A percentile compares a stretch with the other conserved stretches of the same genome.
Conservation (phyloP, 2,888 invertebrate species). For the Pediacus dermestoides region DNA sequence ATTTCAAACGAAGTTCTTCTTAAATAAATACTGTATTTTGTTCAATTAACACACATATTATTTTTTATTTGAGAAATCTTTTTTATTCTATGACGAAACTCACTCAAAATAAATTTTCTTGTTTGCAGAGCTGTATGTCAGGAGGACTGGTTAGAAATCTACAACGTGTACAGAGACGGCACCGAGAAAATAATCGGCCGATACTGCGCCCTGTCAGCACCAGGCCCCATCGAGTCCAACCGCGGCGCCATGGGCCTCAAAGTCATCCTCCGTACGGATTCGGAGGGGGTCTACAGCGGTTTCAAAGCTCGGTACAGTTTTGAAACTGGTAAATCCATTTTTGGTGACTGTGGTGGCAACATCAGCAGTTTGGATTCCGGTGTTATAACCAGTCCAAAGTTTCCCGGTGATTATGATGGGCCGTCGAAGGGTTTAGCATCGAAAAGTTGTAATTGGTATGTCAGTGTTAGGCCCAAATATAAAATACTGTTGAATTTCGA, state of each 20-base stretch:
- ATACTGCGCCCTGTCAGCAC: slow-evolving; percentile 87
- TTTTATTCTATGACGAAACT: no score
- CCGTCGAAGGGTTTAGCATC: slow-evolving; percentile 76
- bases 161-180: slow-evolving; percentile 81
- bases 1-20: background rate
- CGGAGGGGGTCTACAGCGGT: slow-evolving; percentile 84
- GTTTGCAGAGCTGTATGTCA: slow-evolving; percentile 68
- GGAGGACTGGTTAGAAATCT: slow-evolving; percentile 93
- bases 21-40: background rate
- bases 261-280: slow-evolving; percentile 84
- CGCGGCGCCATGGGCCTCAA: slow-evolving; percentile 84
- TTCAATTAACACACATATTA: background rate
- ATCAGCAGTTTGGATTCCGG: slow-evolving; percentile 80
- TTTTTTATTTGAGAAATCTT: slow-evolving; percentile 1
- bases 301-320: slow-evolving; percentile 96
- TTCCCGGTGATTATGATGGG: slow-evolving; percentile 85
- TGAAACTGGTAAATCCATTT: slow-evolving; percentile 80
- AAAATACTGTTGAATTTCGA: slow-evolving; percentile 89
- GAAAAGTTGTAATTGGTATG: slow-evolving; percentile 95
- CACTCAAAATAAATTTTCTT: slow-evolving; percentile 11
- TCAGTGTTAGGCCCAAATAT: slow-evolving; percentile 81
- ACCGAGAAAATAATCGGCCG: slow-evolving; percentile 82
- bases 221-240: slow-evolving; percentile 93
- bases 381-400: slow-evolving; percentile 85
- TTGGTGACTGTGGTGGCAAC: slow-evolving; percentile 91